phyloP scores from a whole-genome alignment of 2,113 vertebrate genomes.

The Hypanus sabinus region DNA sequence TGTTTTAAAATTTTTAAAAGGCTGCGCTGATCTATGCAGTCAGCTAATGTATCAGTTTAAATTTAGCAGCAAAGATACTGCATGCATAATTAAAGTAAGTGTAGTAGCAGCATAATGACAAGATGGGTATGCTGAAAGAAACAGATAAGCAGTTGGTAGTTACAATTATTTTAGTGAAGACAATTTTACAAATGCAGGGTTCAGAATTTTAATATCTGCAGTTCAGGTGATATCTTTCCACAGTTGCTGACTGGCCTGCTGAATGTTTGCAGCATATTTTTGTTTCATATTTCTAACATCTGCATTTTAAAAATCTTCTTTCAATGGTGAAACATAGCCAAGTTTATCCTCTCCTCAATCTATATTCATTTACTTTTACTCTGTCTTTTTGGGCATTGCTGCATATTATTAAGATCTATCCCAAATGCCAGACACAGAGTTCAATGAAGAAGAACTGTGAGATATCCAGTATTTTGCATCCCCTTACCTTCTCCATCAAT shows the following conservation, averaged over 20 bases:
- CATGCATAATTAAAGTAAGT: background rate
- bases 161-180: background rate
- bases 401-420: background rate
- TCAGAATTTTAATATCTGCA: background rate
- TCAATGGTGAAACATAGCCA: too few species aligned
- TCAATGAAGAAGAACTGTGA: background rate
- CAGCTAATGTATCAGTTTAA: background rate
- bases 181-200: background rate
- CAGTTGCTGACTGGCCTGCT: too few species aligned
- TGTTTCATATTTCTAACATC: too few species aligned
- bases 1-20: too few species aligned
- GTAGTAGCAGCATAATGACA: background rate
- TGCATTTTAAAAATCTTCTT: too few species aligned
- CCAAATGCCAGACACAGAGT: background rate
- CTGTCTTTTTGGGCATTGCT: background rate
- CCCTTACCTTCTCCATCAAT: constrained; percentile 53
- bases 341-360: background rate
- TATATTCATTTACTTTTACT: background rate
- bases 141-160: background rate
- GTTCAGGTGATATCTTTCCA: too few species aligned
- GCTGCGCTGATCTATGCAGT: background rate
- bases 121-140: background rate
- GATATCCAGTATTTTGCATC: background rate
- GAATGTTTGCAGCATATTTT: too few species aligned
- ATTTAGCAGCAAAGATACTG: background rate